Base-by-base conservation (phyloP, 2,113 vertebrate species). In the Phasianus colchicus region DNA sequence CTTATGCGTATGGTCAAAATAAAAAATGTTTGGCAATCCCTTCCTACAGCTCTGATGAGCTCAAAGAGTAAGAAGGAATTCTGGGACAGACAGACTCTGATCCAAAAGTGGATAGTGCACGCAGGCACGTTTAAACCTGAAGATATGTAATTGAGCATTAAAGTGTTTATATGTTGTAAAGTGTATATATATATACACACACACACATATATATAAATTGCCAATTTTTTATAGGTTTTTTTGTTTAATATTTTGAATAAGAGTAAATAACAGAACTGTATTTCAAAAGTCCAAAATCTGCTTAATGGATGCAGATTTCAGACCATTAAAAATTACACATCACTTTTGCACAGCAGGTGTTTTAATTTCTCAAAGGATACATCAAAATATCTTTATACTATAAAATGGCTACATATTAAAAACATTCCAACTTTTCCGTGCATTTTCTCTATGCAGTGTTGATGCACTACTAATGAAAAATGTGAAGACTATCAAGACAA, bases 311-410 rank as follows among this genome's bases (percentile, higher is more conserved):
- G 10, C 7, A 85, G 19, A 58, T 54, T 87, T 95, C 69, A 29
- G 55, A 13, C 11, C 13, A 30, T 70, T n/a, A 73, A 45, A 63
- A 80, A 80, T 88, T 40, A 66, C 13, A 22, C 7, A 1, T 54
- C 7, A 70, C 19, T 85, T 67, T 32, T 10, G 14, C 21, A 45
- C 9, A 76, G 0, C 6, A 73, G 1, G 1, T 21, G 1, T 64
- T 65, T 47, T 42, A 14, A 10, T 3, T 25, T 74, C 34, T 72
- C 45, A 15, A 14, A 29, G 24, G 0, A 21, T n/a, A 4, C 2
- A 0, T 47, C 0, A 5, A 64, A 48, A 1, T 55, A 42, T 52
- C 66, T 78, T 78, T 58, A n/a, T 24, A 13, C 11, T 36, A 58
- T 2, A 22, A 82, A n/a, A 0, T 54, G 12, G 48, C 8, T 45